Evolutionary conservation across 2,797 vertebrate genomes (phyloP), one percentile per base, ranked within the genome.

Genomic region (Spheniscus humboldti): DNA sequence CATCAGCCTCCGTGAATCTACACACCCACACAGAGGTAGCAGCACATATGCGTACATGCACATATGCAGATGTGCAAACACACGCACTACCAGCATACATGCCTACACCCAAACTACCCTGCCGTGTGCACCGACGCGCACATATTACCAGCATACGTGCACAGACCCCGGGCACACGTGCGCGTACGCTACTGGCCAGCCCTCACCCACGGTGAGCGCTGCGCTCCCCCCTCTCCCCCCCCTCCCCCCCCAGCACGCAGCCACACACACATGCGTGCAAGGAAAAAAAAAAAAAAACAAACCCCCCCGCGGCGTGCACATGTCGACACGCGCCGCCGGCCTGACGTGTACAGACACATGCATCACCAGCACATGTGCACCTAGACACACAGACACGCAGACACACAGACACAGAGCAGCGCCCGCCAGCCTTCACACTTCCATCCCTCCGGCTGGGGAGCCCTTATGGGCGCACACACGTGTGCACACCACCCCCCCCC

Each of bases 161-260:
- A 15, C 1, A 13, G 25, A 39, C 11, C 8, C 31, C 13, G 1
- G 7, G 14, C 53, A 17, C 28, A 2, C 4, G 3, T 14, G 55
- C 23, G 10, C 28, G 17, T 3, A 16, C 17, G 7, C 1, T 3
- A 7, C n/a, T 6, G 10, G 20, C n/a, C 64, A 68, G 28, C 31
- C 56, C 37, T n/a, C 30, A 24, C 37, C 35, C 10, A 0, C 6
- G 18, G 1, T 10, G 37, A 13, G 8, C 3, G 4, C 41, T 7
- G 11, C 37, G 10, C 37, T 39, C 37, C 10, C 37, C 37, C 37
- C 37, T 10, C 37, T 35, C 35, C 35, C 37, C 35, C 37, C 37
- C 37, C 37, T 10, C 37, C 37, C 37, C 37, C 37, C 37, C 37
- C 37, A 35, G 35, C 35, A 35, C 35, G 35, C 37, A 11, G 37